phyloP scores from a whole-genome alignment of 2,888 invertebrate species.

The Balanococcus diminutus region DNA sequence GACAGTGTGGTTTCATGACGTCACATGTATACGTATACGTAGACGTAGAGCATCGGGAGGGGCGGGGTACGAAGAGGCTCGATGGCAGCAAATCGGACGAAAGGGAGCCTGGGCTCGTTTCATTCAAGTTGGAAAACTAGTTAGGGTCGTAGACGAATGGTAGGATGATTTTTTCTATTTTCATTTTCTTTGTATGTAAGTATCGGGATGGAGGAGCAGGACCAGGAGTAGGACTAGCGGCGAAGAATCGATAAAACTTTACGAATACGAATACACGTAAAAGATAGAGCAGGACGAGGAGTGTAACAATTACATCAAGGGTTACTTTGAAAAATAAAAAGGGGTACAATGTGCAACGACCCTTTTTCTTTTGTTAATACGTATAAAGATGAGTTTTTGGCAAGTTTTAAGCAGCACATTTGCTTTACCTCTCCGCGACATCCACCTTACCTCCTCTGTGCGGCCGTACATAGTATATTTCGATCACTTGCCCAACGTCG shows the following conservation, averaged over 20 bases:
- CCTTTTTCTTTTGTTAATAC: slow-evolving; percentile 51
- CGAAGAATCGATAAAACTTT: slow-evolving; percentile 51
- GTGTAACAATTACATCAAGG: slow-evolving; percentile 54
- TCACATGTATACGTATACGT: slow-evolving; percentile 34
- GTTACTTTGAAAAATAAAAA: slow-evolving; percentile 48
- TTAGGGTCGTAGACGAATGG: slow-evolving; percentile 52
- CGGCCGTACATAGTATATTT: neutral
- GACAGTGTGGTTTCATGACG: slow-evolving; percentile 43
- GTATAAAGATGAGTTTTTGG: slow-evolving; percentile 54
- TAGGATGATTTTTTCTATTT: slow-evolving; percentile 7
- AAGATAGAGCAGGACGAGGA: slow-evolving; percentile 30
- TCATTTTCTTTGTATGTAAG: slow-evolving; percentile 11
- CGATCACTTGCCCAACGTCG: slow-evolving; percentile 53
- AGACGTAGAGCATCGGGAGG: neutral
- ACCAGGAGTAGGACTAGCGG: neutral
- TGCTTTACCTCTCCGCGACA: slow-evolving; percentile 48
- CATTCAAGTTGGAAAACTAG: slow-evolving; percentile 53
- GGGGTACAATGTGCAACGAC: slow-evolving; percentile 39
- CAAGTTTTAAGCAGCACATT: slow-evolving; percentile 51
- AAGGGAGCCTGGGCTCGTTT: slow-evolving; percentile 24
- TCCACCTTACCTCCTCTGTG: slow-evolving; percentile 47
- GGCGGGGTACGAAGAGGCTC: neutral
- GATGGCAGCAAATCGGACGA: neutral
- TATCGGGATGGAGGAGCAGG: neutral
- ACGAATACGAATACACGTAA: neutral